Conservation (phyloP, 2,797 vertebrate genomes). For the Nyctalus aviator region DNA sequence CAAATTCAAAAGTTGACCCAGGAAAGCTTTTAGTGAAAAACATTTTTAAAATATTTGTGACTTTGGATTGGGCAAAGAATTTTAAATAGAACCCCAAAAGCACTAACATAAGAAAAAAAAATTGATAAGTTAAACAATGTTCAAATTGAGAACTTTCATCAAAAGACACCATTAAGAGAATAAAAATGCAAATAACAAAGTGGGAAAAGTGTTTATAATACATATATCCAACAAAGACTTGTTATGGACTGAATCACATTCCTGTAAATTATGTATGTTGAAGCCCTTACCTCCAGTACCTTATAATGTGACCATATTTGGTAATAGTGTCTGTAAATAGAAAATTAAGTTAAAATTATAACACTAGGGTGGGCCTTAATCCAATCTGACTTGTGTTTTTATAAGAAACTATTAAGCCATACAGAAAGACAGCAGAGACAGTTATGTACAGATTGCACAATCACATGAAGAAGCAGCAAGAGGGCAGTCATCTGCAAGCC, state of each 20-base stretch:
- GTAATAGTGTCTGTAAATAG: background rate
- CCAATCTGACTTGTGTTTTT: background rate
- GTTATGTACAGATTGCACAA: background rate
- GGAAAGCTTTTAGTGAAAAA: background rate
- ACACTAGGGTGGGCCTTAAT: background rate
- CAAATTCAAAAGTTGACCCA: conserved; percentile 4
- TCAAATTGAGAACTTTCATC: background rate
- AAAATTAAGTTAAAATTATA: background rate
- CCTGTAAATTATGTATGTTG: background rate
- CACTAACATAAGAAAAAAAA: background rate
- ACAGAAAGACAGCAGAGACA: background rate
- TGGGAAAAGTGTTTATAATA: background rate
- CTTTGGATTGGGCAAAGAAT: background rate
- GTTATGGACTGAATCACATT: background rate
- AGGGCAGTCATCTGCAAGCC: background rate
- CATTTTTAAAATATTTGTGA: background rate
- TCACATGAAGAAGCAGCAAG: background rate
- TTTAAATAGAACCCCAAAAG: background rate
- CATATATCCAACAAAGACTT: background rate
- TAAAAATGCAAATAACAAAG: conserved; percentile 7
- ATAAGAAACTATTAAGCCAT: background rate
- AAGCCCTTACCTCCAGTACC: background rate
- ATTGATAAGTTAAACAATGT: background rate
- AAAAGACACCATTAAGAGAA: background rate
- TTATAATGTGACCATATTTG: background rate